Evolutionary conservation across 2,888 invertebrate species (phyloP).

Genomic region (Agrochola lychnidis): DNA sequence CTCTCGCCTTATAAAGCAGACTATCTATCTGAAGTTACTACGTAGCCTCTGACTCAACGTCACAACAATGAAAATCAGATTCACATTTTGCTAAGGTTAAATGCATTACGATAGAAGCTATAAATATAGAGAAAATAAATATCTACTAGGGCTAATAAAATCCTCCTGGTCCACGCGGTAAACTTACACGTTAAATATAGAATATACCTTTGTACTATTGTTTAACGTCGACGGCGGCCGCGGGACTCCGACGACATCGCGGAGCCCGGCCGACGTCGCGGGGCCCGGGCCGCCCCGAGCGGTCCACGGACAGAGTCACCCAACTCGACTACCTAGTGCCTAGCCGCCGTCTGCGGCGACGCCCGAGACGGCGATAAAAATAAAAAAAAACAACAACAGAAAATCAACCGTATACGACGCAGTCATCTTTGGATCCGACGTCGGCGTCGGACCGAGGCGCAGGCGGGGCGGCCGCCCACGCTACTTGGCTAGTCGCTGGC

Average conservation of each 20-base stretch:
- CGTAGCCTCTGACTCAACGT: constrained; percentile 77
- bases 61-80: constrained; percentile 80
- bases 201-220: constrained; percentile 88
- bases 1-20: constrained; percentile 66
- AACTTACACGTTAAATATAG: constrained; percentile 86
- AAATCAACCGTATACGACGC: constrained; percentile 83
- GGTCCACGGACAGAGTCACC: constrained; percentile 57
- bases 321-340: constrained; percentile 55
- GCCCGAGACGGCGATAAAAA: constrained; percentile 56
- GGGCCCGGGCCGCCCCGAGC: constrained; percentile 50
- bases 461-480: constrained; percentile 62
- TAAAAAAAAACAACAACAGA: constrained; percentile 79
- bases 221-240: constrained; percentile 76
- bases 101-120: constrained; percentile 85
- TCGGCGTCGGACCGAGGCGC: constrained; percentile 75
- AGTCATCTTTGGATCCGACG: constrained; percentile 85
- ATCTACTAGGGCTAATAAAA: constrained; percentile 84
- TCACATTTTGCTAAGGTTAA: constrained; percentile 83
- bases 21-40: constrained; percentile 67
- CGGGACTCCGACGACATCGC: constrained; percentile 48
- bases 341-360: constrained; percentile 61
- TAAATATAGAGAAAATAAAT: constrained; percentile 87
- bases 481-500: constrained; percentile 86
- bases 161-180: constrained; percentile 88
- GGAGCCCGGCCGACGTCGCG: constrained; percentile 44